Evolutionary conservation across 2,888 invertebrate genomes (phyloP).

Genomic region (Strigamia transsilvanica): DNA sequence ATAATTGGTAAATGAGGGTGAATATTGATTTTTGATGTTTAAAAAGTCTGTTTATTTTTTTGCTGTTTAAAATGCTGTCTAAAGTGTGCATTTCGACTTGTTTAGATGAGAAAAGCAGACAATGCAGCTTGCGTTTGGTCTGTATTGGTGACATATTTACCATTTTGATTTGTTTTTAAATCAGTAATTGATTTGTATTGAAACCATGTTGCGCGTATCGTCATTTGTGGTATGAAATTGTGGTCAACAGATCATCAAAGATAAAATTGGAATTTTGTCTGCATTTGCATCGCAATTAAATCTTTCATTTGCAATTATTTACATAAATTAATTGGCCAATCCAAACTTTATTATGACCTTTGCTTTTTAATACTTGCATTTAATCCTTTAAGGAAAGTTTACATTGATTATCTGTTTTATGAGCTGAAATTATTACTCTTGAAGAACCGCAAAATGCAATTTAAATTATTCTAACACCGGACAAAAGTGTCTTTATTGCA

Average conservation of each 20-base stretch:
- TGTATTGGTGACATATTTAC: background rate
- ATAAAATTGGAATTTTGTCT: conserved; percentile 21
- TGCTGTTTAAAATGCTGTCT: no score
- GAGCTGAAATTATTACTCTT: no score
- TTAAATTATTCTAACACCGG: no score
- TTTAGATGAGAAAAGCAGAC: no score
- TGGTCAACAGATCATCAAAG: conserved; percentile 26
- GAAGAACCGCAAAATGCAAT: no score
- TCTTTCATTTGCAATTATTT: conserved; percentile 11
- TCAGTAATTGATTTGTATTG: conserved; percentile 3
- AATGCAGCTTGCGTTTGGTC: no score
- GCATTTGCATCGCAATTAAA: conserved; percentile 25
- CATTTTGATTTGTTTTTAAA: background rate
- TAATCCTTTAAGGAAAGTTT: background rate
- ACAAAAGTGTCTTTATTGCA: no score
- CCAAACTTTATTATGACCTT: conserved; percentile 1
- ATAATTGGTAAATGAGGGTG: no score
- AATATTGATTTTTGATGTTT: no score
- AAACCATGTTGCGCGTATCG: background rate
- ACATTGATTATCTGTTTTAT: no score
- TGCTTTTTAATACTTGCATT: background rate
- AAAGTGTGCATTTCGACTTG: no score
- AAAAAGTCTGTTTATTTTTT: no score
- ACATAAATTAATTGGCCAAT: conserved; percentile 13
- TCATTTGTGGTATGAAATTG: conserved; percentile 26